phyloP scores from a whole-genome alignment of 2,888 invertebrate genomes.

The Plagodis pulveraria region DNA sequence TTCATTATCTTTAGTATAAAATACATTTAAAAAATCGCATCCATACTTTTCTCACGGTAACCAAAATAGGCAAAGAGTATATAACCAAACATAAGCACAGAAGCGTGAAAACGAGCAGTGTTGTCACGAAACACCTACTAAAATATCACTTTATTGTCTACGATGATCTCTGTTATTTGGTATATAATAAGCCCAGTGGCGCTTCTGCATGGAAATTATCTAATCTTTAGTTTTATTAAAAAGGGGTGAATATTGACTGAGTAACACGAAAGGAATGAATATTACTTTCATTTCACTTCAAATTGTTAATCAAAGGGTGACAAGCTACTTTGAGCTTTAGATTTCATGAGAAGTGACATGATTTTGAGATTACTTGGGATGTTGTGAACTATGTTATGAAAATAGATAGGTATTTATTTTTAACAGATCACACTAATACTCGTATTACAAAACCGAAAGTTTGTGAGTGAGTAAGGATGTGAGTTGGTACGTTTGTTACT shows the following conservation, averaged over 20 bases:
- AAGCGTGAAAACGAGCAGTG: conserved; percentile 56
- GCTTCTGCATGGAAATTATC: conserved; percentile 56
- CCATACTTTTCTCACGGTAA: conserved; percentile 35
- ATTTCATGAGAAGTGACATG: neutral
- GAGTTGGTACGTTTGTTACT: too few relatives aligned
- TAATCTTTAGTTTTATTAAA: conserved; percentile 44
- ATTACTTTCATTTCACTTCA: neutral
- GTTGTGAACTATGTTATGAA: too few relatives aligned
- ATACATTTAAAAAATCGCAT: conserved; percentile 11
- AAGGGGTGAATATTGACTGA: conserved; percentile 7
- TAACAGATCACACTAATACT: too few relatives aligned
- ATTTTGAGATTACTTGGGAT: too few relatives aligned
- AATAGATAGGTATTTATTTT: too few relatives aligned
- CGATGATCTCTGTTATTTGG: conserved; percentile 59
- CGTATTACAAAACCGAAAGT: too few relatives aligned
- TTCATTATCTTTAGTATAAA: too few relatives aligned
- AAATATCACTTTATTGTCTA: conserved; percentile 61
- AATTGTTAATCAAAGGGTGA: conserved; percentile 1
- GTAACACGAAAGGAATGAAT: conserved; percentile 27
- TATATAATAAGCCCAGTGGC: conserved; percentile 51
- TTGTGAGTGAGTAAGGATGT: too few relatives aligned
- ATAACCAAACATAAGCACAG: conserved; percentile 40
- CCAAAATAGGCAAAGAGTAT: conserved; percentile 29
- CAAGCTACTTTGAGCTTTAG: conserved; percentile 18
- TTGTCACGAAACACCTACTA: conserved; percentile 54